Base-by-base conservation (phyloP, 2,113 vertebrate species). In the Candoia aspera region DNA sequence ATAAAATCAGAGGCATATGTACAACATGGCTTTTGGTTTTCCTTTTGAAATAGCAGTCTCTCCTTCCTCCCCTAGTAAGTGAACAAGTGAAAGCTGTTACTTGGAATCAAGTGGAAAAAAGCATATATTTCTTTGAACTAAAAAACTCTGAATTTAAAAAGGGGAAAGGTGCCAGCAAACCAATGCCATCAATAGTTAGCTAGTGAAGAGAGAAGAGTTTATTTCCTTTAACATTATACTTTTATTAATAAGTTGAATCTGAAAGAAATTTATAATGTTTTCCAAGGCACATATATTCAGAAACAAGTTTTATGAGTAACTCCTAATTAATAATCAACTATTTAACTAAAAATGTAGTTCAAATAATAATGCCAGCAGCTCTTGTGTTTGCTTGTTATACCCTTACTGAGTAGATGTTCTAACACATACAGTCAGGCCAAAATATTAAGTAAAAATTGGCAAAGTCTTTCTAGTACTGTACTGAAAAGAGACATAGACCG, bases 131-230 rank as follows among this genome's bases (percentile, higher is more conserved):
- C 29, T 62, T 4, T 64, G 57, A 2, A 62, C 3, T 21, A 33
- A 53, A n/a, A 90, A 59, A 84, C 24, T 1, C 60, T 53, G 53
- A 26, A 9, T 21, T 73, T 17, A 54, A 59, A 42, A 53, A 58
- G 0, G 26, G 2, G 79, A 33, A 64, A 90, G 42, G 10, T 0
- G 8, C 0, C 3, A 23, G 29, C 33, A 89, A 84, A 11, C 10
- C 2, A 8, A 11, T 84, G 9, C 92, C 59, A 95, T 93, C 88
- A 86, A 49, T 94, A 79, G 94, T 91, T 95, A 96, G 84, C 95
- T 94, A 84, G 42, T 60, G 95, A 87, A 86, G 86, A 92, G 0
- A 33, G 88, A 79, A 85, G 79, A 95, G 88, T 0, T 57, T 33
- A 11, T 86, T 33, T 90, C 42, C 46, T 42, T 46, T 19, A 92